Evolutionary conservation across 2,797 vertebrate species (phyloP).

Genomic region (Apodemus agrarius): DNA sequence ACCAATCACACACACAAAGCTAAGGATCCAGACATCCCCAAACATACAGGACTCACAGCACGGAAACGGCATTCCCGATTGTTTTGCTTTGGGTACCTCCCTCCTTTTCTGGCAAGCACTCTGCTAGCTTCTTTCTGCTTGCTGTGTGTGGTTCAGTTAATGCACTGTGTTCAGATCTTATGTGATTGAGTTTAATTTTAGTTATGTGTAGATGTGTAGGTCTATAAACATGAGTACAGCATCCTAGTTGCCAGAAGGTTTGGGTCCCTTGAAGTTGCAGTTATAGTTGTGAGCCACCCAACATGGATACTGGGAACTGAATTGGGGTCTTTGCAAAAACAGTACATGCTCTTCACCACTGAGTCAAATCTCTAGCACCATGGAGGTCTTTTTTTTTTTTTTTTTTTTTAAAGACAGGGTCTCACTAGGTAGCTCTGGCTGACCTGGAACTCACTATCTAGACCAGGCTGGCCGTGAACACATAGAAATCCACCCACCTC

Average conservation of each 20-base stretch:
- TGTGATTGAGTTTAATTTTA: neutral
- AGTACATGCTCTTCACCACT: neutral
- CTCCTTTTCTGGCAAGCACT: constrained; percentile 38
- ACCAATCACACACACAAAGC: constrained; percentile 53
- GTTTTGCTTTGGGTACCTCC: constrained; percentile 23
- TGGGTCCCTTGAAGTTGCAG: neutral
- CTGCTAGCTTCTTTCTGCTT: neutral
- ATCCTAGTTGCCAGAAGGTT: neutral
- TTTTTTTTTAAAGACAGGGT: neutral
- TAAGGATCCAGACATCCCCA: neutral
- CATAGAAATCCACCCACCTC: neutral
- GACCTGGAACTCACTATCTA: neutral
- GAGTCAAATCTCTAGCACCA: neutral
- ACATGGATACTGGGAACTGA: neutral
- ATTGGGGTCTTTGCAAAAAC: neutral
- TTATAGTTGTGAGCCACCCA: neutral
- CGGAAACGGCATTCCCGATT: neutral
- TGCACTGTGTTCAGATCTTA: neutral
- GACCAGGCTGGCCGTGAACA: neutral
- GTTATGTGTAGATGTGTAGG: neutral
- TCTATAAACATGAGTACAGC: neutral
- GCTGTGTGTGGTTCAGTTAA: constrained; percentile 6
- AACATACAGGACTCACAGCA: neutral
- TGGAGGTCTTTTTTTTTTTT: neutral
- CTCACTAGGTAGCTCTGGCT: neutral